Evolutionary conservation across 2,888 invertebrate genomes (phyloP), one percentile per base, ranked within the genome.

Genomic region (Emmelina monodactyla): DNA sequence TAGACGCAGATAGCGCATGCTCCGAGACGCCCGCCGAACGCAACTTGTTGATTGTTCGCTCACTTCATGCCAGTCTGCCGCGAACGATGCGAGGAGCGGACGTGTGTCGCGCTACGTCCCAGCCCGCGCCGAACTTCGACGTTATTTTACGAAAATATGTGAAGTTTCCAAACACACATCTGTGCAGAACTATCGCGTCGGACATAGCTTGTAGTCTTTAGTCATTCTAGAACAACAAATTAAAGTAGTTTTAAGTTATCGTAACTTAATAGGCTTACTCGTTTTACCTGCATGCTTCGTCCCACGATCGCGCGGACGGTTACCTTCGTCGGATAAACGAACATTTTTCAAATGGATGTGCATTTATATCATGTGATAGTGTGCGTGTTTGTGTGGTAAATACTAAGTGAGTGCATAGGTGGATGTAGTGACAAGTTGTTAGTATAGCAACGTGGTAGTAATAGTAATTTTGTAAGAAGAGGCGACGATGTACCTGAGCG

Each of bases 341-440:
- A 78, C 68, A 71, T 70, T 73, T 76, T 78, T 76, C 71, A 76
- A 78, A 79, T 79, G 75, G 71, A 75, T 73, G 73, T 75, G 75
- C 67, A 69, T 71, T 72, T 63, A 54, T 64, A 62, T 66, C 60
- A 50, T 67, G 78, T 71, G 73, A 68, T 69, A 68, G 73, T 75
- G 78, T 72, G 66, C 65, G 72, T 75, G 69, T 58, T 62, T 66
- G 69, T 75, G 75, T 62, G 51, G 53, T 58, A 62, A 58, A 63
- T 53, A 70, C 71, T 58, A 52, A 58, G 62, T 64, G 63, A 66
- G 64, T 69, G 66, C 60, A 51, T 59, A 57, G 46, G 58, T 51
- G 57, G 48, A 54, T 59, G 55, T 54, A 57, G 71, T 70, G 71
- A 73, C 69, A 66, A 72, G 73, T 72, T 72, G 61, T 65, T 63